Base-by-base conservation (phyloP, 37 sponge, comb jelly and placozoan species). In the Eunapius fragilis region DNA sequence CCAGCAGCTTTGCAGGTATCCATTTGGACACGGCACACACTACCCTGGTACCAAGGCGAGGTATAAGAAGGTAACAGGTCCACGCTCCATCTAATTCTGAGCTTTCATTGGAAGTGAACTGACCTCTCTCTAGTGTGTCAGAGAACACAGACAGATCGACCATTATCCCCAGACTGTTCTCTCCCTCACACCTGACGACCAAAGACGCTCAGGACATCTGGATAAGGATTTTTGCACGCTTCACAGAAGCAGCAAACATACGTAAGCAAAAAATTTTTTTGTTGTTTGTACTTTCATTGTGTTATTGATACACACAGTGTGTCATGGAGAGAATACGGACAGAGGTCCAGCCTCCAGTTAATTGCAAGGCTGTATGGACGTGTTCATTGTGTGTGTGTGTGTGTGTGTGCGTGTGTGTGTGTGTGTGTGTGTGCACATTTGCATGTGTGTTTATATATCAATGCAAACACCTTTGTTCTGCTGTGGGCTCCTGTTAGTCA, bases 181-280 rank as follows among this genome's bases (percentile, higher is more conserved):
- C 80, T n/a, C 68, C 80, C 25, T 25, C 80, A 0, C 38, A 80
- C 31, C 70, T 80, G 24, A 80, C 70, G 19, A 69, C 41, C 68
- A 67, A 23, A 67, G 80, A 80, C 31, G 68, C 67, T 23, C 80
- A 80, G 32, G 47, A 38, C 31, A 38, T 80, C 25, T 80, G 80
- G 80, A 67, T 80, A 49, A 58, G 67, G 19, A 67, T 80, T 13
- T 33, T 80, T n/a, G 31, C 2, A 6, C 38, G 80, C 48, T 80
- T 80, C 80, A 80, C 80, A 17, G 32, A 38, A 22, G 80, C 80
- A 25, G 80, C 68, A 38, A 32, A 80, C 34, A 9, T 48, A n/a
- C 22, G 80, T 80, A 33, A 31, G 76, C 28, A 30, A 30, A 72
- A 41, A n/a, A n/a, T n/a, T n/a, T n/a, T n/a, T n/a, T n/a, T n/a